These are phyloP conservation scores for Plecotus auritus DNA, from an alignment of 2,113 vertebrate genomes.

Conservation along the genomic window DNA sequence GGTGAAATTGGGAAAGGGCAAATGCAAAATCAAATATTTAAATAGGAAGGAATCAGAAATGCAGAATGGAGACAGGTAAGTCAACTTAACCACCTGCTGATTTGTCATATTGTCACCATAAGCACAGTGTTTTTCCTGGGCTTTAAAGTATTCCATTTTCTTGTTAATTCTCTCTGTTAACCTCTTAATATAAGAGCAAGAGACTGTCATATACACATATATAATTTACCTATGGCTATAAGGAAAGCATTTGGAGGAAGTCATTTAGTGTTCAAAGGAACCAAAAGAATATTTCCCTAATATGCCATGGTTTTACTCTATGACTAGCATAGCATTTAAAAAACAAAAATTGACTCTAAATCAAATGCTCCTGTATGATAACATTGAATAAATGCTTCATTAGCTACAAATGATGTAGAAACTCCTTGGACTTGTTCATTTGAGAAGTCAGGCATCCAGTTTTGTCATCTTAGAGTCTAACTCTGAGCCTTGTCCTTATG, in stretches of 20 bases:
- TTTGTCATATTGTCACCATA: neutral
- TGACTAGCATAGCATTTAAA: neutral
- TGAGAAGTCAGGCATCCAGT: neutral
- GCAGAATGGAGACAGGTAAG: neutral
- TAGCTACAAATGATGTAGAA: neutral
- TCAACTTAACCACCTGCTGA: neutral
- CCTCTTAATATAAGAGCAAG: neutral
- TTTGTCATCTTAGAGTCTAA: neutral
- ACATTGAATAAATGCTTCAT: neutral
- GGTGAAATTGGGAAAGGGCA: neutral
- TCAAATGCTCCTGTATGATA: neutral
- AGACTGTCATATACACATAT: neutral
- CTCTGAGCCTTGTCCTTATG: neutral
- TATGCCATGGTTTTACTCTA: neutral
- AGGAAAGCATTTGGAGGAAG: slow-evolving; percentile 2
- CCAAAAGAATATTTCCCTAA: neutral
- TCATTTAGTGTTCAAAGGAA: slow-evolving; percentile 23
- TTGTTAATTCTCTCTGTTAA: neutral
- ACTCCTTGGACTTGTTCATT: neutral
- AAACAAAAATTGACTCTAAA: neutral
- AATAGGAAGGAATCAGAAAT: slow-evolving; percentile 17
- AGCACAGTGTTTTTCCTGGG: neutral
- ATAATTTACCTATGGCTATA: slow-evolving; percentile 4
- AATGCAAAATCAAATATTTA: neutral
- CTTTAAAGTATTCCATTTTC: neutral